Conservation (phyloP, 2,797 vertebrate species). For the Cyclura pinguis region DNA sequence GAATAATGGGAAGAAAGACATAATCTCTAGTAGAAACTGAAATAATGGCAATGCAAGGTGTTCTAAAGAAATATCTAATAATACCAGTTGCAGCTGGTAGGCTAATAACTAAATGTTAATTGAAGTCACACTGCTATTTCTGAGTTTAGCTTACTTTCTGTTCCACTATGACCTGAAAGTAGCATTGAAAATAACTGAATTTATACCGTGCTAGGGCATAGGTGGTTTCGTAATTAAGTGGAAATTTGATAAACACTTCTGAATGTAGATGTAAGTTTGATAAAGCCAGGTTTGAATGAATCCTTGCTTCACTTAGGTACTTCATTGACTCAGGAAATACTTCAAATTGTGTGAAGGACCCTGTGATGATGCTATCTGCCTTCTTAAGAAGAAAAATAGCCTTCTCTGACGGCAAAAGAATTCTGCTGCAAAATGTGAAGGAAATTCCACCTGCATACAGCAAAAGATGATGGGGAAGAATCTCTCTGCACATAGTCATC, state of each 20-base stretch:
- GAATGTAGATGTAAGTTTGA: constrained; percentile 40
- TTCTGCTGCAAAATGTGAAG: not conserved
- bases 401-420: not conserved
- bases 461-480: no score
- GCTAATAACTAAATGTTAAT: constrained; percentile 32
- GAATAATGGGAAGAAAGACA: not conserved
- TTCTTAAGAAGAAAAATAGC: not conserved
- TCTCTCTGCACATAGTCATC: not conserved
- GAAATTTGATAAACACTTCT: constrained; percentile 43
- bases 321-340: constrained; percentile 47
- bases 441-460: not conserved
- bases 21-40: constrained; percentile 19
- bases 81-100: constrained; percentile 37
- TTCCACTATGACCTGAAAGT: constrained; percentile 33
- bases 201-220: constrained; percentile 48
- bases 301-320: constrained; percentile 33
- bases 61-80: constrained; percentile 28
- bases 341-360: constrained; percentile 17
- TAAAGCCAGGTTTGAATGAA: constrained; percentile 1
- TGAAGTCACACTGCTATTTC: constrained; percentile 19
- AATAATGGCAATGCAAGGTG: constrained; percentile 45
- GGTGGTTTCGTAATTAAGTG: constrained; percentile 11
- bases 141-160: constrained; percentile 63
- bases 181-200: not conserved
- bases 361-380: not conserved